Evolutionary conservation across 1,140 invertebrate species (phyloP), one percentile per base, ranked within the genome.

Genomic region (Brachionus koreanus): DNA sequence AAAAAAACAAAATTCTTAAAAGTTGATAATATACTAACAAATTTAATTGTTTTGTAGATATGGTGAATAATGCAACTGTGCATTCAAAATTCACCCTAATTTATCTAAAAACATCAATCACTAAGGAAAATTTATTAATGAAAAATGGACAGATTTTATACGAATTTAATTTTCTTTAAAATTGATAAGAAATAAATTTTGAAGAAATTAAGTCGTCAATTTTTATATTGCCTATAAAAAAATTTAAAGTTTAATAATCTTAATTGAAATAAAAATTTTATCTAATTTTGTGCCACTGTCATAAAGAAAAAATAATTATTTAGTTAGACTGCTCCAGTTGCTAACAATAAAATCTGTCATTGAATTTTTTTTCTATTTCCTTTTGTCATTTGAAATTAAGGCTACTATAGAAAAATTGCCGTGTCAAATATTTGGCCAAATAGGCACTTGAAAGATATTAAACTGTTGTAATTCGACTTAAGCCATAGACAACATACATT

Each of bases 381-480:
- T 35, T 74, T 74, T 67, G 37, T 74, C 67, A 69, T 39, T 69
- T 43, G 65, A 69, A 37, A 19, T 7, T 57, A 69, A 37, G 35
- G 65, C 65, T 23, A 37, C 65, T 39, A 65, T 19, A 69, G 2
- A 46, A 29, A 74, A 46, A 46, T 12, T 5, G 33, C 69, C 42
- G 37, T 74, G 39, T 23, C 42, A 46, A 46, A 25, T 74, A 46
- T 72, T 72, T 72, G 39, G 19, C 10, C 25, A 74, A 74, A 74
- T 39, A 39, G 39, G 69, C 43, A 46, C 69, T 74, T 74, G 69
- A 74, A 46, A 72, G 67, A 42, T 72, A 42, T 72, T 72, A 39
- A 72, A 72, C 37, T 72, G 67, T 72, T 72, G 67, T 72, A 72
- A 69, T 69, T 69, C 65, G 65, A 39, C 65, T 69, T 69, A 69